These are phyloP conservation scores for Nomada ferruginata DNA, from an alignment of 2,888 invertebrate genomes.

Conservation along the genomic window DNA sequence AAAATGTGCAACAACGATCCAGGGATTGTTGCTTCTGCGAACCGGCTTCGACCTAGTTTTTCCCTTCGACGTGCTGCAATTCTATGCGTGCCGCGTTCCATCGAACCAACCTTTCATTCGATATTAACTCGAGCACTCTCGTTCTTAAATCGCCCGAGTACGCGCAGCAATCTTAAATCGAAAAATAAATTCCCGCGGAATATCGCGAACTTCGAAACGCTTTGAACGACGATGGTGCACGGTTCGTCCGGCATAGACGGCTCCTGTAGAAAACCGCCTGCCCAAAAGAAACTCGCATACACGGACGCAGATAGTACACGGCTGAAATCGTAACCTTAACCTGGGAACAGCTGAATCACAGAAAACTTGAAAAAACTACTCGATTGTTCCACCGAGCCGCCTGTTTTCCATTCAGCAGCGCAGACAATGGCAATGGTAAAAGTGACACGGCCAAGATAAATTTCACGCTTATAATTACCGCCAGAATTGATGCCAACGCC, in stretches of 20 bases:
- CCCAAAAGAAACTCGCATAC: too few species aligned
- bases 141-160: conserved; percentile 45
- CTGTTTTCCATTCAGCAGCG: conserved; percentile 1
- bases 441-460: conserved; percentile 13
- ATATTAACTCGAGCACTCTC: conserved; percentile 47
- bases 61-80: conserved; percentile 13
- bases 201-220: too few species aligned
- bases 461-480: conserved; percentile 21
- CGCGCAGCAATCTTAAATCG: too few species aligned
- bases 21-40: conserved; percentile 50
- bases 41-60: conserved; percentile 63
- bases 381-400: not conserved
- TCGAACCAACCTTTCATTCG: conserved; percentile 3
- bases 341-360: conserved; percentile 12
- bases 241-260: too few species aligned
- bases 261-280: too few species aligned
- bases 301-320: too few species aligned
- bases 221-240: too few species aligned
- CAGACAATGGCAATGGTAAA: conserved; percentile 18
- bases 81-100: not conserved
- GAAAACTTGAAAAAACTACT: conserved; percentile 1
- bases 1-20: conserved; percentile 70
- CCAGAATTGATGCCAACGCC: not conserved
- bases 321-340: conserved; percentile 21
- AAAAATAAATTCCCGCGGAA: too few species aligned